Evolutionary conservation across 2,888 invertebrate species (phyloP).

Genomic region (Furcula furcula): DNA sequence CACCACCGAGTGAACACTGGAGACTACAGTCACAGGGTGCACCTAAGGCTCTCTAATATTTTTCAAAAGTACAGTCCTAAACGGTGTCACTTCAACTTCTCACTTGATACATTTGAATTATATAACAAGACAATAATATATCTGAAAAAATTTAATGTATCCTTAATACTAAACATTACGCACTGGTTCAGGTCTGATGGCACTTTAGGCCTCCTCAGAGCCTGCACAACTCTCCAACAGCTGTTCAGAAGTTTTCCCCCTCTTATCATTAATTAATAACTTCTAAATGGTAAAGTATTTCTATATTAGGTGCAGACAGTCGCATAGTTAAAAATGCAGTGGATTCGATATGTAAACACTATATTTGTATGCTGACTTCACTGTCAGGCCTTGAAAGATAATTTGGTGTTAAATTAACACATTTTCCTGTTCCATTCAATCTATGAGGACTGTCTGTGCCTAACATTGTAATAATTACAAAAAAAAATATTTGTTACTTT

Average conservation of each 20-base stretch:
- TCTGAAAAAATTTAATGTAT: slow-evolving; percentile 80
- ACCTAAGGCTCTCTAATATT: slow-evolving; percentile 73
- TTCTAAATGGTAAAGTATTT: slow-evolving; percentile 54
- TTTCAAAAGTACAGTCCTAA: slow-evolving; percentile 68
- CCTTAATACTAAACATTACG: slow-evolving; percentile 78
- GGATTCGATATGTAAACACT: slow-evolving; percentile 16
- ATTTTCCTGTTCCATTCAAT: slow-evolving; percentile 58
- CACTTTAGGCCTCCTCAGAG: slow-evolving; percentile 56
- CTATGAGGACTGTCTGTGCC: slow-evolving; percentile 59
- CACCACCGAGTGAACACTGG: slow-evolving; percentile 37
- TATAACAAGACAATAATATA: slow-evolving; percentile 83
- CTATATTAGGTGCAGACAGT: slow-evolving; percentile 65
- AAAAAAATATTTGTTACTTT: slow-evolving; percentile 43
- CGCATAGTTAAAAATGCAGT: slow-evolving; percentile 33
- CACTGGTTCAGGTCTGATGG: slow-evolving; percentile 73
- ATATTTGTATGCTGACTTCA: slow-evolving; percentile 4
- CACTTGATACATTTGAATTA: slow-evolving; percentile 77
- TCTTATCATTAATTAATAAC: slow-evolving; percentile 47
- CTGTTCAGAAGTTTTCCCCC: slow-evolving; percentile 62
- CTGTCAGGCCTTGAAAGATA: slow-evolving; percentile 37
- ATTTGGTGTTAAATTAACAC: slow-evolving; percentile 41
- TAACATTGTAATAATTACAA: slow-evolving; percentile 50
- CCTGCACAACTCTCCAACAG: slow-evolving; percentile 54
- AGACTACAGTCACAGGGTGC: slow-evolving; percentile 61
- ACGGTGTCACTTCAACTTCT: slow-evolving; percentile 61